Evolutionary conservation across 2,797 vertebrate genomes (phyloP).

Genomic region (Microctenopoma lineatum): DNA sequence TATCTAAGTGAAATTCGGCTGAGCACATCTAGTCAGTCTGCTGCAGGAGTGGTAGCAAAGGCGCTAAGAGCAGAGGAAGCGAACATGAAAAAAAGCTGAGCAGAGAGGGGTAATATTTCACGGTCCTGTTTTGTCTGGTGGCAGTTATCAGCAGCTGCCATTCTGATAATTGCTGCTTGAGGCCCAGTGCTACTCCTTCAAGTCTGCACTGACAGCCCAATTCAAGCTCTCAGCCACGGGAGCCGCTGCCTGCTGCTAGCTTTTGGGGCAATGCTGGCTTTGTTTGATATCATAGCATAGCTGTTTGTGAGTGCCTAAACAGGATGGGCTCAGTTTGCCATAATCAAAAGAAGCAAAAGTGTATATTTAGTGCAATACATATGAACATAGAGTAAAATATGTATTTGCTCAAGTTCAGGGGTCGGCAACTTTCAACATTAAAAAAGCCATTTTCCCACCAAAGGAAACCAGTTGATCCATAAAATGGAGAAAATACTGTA

Average conservation of each 20-base stretch:
- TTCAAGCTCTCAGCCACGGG: conserved; percentile 62
- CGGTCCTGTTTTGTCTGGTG: conserved; percentile 75
- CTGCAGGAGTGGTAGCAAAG: conserved; percentile 39
- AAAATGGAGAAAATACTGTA: too few relatives aligned
- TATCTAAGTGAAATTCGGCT: conserved; percentile 20
- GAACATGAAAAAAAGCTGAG: conserved; percentile 47
- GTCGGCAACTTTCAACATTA: too few relatives aligned
- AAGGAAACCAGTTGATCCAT: too few relatives aligned
- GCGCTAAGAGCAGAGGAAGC: conserved; percentile 42
- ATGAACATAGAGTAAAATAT: background rate
- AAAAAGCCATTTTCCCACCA: too few relatives aligned
- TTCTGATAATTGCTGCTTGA: conserved; percentile 79
- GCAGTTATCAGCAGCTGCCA: conserved; percentile 82
- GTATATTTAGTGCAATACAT: background rate
- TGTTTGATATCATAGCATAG: conserved; percentile 63
- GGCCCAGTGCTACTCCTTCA: conserved; percentile 70
- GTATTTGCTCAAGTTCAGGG: background rate
- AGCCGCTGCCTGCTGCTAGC: conserved; percentile 59
- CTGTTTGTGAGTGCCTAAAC: conserved; percentile 45
- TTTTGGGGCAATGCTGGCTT: conserved; percentile 57
- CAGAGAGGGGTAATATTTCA: conserved; percentile 68
- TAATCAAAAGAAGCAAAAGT: conserved; percentile 18
- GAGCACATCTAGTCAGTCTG: conserved; percentile 8
- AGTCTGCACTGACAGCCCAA: conserved; percentile 74
- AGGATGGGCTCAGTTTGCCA: conserved; percentile 30